Evolutionary conservation across 2,797 vertebrate genomes (phyloP), one percentile per base, ranked within the genome.

Genomic region (Peromyscus melanophrys): DNA sequence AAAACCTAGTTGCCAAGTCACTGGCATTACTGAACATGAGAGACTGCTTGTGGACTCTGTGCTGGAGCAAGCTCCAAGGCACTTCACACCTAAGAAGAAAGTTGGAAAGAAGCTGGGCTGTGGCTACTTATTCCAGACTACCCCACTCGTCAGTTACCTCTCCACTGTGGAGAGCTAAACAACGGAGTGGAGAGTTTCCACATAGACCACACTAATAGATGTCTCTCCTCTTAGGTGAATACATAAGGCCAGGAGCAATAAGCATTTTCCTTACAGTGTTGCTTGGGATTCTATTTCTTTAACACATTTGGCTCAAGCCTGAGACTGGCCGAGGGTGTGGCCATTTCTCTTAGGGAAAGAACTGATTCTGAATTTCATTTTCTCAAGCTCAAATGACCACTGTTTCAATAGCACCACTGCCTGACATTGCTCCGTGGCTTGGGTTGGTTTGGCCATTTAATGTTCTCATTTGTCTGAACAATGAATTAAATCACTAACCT

Each of bases 391-490:
- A 75, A 82, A 10, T 65, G 59, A 34, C 23, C 12, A 29, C 57
- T 52, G 6, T 55, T 21, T 63, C 11, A 43, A 31, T 46, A 46
- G 21, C 57, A 81, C 11, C 65, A 59, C 10, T 49, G 17, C 4
- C 16, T 75, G 43, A 27, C 29, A 90, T 17, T 69, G 49, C 49
- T 23, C 14, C n/a, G 40, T 71, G 2, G 19, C n/a, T 40, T 61
- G 43, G 4, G 37, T 63, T 46, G 59, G 63, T 76, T 96, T 86
- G 73, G 43, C 25, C 67, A 19, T 63, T 76, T 69, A 67, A 81
- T 81, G 23, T 61, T 92, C 9, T 55, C 29, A 57, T 69, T 90
- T 92, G 25, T 89, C 43, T 94, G 69, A 82, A 95, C 37, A 57
- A 77, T 83, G 69, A 59, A 37, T 89, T 92, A 90, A 57, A 49